phyloP scores from a whole-genome alignment of 2,113 vertebrate species.

The Rhinolophus ferrumequinum region DNA sequence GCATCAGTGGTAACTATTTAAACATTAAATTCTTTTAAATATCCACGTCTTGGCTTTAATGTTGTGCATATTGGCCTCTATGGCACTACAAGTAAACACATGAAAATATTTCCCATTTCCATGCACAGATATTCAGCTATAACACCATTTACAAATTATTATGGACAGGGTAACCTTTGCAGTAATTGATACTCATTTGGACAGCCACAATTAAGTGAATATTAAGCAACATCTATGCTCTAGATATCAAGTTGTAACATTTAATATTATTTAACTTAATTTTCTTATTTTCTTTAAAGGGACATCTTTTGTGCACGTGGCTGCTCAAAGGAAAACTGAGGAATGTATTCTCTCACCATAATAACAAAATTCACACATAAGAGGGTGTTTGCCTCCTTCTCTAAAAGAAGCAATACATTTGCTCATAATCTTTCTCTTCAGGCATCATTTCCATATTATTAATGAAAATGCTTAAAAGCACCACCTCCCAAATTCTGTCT shows the following conservation, averaged over 20 bases:
- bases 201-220: conserved; percentile 66
- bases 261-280: conserved; percentile 57
- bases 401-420: conserved; percentile 64
- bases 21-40: conserved; percentile 75
- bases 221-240: conserved; percentile 63
- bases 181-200: conserved; percentile 59
- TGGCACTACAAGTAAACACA: conserved; percentile 48
- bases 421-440: conserved; percentile 39
- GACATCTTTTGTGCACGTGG: conserved; percentile 21
- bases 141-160: conserved; percentile 68
- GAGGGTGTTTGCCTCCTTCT: conserved; percentile 41
- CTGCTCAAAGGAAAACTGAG: conserved; percentile 57
- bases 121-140: conserved; percentile 56
- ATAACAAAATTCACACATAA: conserved; percentile 41
- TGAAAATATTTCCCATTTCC: conserved; percentile 69
- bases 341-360: conserved; percentile 73
- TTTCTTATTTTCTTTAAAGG: conserved; percentile 68
- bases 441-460: conserved; percentile 69
- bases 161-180: conserved; percentile 71
- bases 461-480: conserved; percentile 82
- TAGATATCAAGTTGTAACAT: conserved; percentile 33
- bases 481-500: conserved; percentile 85
- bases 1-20: conserved; percentile 79
- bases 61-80: conserved; percentile 37
- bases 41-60: conserved; percentile 70